Evolutionary conservation across 2,888 invertebrate genomes (phyloP), one percentile per base, ranked within the genome.

Genomic region (Coleophora deauratella): DNA sequence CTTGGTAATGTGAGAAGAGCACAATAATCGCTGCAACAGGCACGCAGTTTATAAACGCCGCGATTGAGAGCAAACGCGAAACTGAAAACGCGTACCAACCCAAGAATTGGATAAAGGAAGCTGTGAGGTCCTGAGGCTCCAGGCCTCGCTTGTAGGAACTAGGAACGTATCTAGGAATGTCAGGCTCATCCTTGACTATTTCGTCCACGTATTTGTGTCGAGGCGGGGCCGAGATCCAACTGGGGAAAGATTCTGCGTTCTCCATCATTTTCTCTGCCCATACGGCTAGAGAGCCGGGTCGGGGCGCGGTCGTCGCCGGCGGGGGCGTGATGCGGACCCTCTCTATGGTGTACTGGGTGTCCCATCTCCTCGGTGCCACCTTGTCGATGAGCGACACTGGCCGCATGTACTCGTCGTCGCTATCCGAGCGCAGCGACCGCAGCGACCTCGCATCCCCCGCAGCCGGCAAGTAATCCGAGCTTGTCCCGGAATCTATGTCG

Each of bases 51-150:
- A 90, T 90, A 56, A 93, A 91, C 1, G 90, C 87, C 0, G 91
- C 88, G 35, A 94, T 86, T 21, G 93, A 88, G 37, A 93, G 75
- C 71, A 93, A 84, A 36, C 94, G 87, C 33, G 91, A 89, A n/a
- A 90, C 62, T 37, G 93, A 88, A 62, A 93, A 94, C 34, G 90
- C 78, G 49, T 92, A 90, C 94, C 94, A 94, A 64, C 92, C 93
- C n/a, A 91, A 68, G 60, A 91, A 92, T 21, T 91, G 87, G 3
- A 93, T 79, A 6, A 90, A 65, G 52, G 89, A 89, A 9, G 91
- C 92, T 0, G 91, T 86, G 1, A 90, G 87, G 57, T 94, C 93
- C 54, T 93, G 93, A 49, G 93, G 92, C 49, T 92, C 91, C 8
- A 94, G 81, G 7, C 92, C 92, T 52, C 91, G 81, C 51, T 88